Percentiles rank a stretch among this genome's conserved stretches.
Conservation (phyloP, 2,888 invertebrate genomes). For the Heliconius sara region DNA sequence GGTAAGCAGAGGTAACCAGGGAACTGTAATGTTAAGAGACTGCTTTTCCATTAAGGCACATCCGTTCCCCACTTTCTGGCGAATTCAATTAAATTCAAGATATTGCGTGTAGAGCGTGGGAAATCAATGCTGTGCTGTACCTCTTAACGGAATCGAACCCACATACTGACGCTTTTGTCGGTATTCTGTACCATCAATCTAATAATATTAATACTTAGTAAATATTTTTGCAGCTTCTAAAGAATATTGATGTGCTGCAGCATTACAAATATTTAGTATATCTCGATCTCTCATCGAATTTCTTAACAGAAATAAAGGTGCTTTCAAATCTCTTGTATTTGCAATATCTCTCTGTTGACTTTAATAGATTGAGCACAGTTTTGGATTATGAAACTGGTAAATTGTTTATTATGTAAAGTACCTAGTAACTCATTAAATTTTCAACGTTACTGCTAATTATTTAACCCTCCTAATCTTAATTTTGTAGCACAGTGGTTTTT, state of each 20-base stretch:
- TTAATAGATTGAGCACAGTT: slow-evolving; percentile 79
- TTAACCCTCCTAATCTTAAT: slow-evolving; percentile 16
- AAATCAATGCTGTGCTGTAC: no score
- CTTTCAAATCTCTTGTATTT: slow-evolving; percentile 82
- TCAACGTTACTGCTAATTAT: background rate
- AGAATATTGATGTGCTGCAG: slow-evolving; percentile 78
- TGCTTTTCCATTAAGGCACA: no score
- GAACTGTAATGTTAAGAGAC: no score
- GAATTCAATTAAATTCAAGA: no score
- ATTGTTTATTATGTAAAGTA: slow-evolving; percentile 42
- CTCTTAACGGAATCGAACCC: no score
- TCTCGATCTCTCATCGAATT: slow-evolving; percentile 84
- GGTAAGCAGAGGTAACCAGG: no score
- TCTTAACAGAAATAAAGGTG: slow-evolving; percentile 77
- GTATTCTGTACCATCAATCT: no score
- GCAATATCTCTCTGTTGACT: slow-evolving; percentile 83
- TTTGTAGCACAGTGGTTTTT: slow-evolving; percentile 84
- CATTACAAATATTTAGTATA: slow-evolving; percentile 85
- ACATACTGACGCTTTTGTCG: no score
- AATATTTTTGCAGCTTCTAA: slow-evolving; percentile 61
- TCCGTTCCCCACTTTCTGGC: no score
- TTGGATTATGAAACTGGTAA: slow-evolving; percentile 82
- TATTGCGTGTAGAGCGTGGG: no score
- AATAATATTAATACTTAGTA: no score
- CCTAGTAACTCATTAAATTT: background rate